A percentile compares a stretch with the other conserved stretches of the same genome.
Conservation (phyloP, 2,888 invertebrate genomes). For the Drosophila planitibia region DNA sequence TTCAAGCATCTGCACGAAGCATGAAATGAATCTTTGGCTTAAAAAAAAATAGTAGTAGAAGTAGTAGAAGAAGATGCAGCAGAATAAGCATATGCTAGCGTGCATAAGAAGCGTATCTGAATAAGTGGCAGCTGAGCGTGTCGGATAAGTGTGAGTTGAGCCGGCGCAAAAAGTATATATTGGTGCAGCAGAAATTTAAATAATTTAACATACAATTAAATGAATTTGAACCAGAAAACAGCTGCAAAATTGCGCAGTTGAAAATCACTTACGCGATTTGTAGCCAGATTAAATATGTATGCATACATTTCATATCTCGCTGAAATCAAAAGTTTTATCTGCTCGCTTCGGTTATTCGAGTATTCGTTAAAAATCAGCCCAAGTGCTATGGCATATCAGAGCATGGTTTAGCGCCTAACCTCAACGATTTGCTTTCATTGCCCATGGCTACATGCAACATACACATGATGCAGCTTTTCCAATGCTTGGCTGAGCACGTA, state of each 20-base stretch:
- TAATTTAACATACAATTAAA: neutral
- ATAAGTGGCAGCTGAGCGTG: slow-evolving; percentile 43
- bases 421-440: neutral
- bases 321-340: neutral
- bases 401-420: slow-evolving; percentile 3
- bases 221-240: neutral
- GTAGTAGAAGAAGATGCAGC: neutral
- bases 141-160: slow-evolving; percentile 48
- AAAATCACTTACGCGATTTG: neutral
- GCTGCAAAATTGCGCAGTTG: neutral
- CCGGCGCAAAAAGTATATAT: slow-evolving; percentile 16
- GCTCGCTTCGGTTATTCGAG: neutral
- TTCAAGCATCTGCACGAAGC: slow-evolving; percentile 43
- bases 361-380: neutral
- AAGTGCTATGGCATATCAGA: slow-evolving; percentile 11
- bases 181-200: neutral
- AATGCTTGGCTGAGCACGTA: slow-evolving; percentile 46
- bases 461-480: slow-evolving; percentile 3
- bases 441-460: slow-evolving; percentile 7
- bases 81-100: slow-evolving; percentile 27
- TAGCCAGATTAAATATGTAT: neutral
- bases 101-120: slow-evolving; percentile 57
- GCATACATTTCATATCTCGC: neutral
- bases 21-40: slow-evolving; percentile 33
- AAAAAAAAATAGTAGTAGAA: slow-evolving; percentile 3